Base-by-base conservation (phyloP, 2,113 vertebrate genomes). In the Antechinus flavipes region DNA sequence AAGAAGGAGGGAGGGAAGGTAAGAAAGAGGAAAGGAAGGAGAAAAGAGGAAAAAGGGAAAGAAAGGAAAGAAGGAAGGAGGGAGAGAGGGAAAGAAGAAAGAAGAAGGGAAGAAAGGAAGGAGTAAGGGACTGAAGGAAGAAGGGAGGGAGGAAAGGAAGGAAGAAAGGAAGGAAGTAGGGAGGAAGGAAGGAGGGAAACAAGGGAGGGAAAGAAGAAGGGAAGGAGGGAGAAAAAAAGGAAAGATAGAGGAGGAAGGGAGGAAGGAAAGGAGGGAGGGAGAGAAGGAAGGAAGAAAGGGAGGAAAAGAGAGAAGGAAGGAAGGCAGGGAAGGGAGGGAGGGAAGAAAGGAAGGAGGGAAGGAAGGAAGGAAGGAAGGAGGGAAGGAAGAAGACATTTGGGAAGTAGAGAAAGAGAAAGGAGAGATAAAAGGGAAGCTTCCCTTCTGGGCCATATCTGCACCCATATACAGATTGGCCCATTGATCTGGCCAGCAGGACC, bases 1-100 rank as follows among this genome's bases (percentile, higher is more conserved):
- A 9, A 27, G 4, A 84, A 24, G 10, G 0, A 2, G n/a, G 50
- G 10, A 25, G 8, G 50, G 0, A 24, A 0, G 0, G 19, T 42
- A 53, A 8, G 2, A 23, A 47, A 56, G 91, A 12, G 35, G 54
- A 55, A 23, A 35, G 58, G 46, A 91, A 30, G 47, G 53, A 30
- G 12, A 11, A 19, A 54, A 54, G 19, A 22, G 23, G 23, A 3
- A 22, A 23, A 23, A 22, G 3, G 16, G 23, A 14, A 58, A 9
- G 2, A 10, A 27, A 10, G 26, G 12, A 58, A 24, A 8, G 19
- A 5, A 46, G 19, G 84, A 90, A 35, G 23, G 19, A n/a, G 50
- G 27, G 0, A 0, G 10, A 35, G 30, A n/a, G 19, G 24, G 30
- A 46, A 52, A n/a, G 0, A 11, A 4, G 14, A 54, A 35, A 22